Conservation (phyloP, 2,888 invertebrate genomes). For the Pseudococcus longispinus region DNA sequence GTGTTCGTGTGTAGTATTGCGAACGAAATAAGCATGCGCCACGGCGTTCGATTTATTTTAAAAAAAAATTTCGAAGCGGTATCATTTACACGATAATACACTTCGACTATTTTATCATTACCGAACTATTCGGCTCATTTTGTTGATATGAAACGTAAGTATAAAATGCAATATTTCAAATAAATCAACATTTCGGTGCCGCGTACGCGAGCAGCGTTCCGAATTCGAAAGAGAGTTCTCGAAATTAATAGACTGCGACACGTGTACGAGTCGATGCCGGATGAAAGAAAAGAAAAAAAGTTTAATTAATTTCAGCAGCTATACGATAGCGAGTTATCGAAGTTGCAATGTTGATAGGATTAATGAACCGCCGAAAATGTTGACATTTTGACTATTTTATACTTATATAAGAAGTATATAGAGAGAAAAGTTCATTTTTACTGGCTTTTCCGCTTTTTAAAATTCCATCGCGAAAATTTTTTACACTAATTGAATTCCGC, state of each 20-base stretch:
- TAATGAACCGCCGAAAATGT: conserved; percentile 29
- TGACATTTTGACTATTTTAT: conserved; percentile 31
- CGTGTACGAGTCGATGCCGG: conserved; percentile 15
- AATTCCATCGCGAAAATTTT: not conserved
- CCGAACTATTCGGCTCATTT: conserved; percentile 1
- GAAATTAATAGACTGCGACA: conserved; percentile 24
- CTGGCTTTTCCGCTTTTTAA: not conserved
- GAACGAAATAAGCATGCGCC: not conserved
- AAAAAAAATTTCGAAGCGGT: not conserved
- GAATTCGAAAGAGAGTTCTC: not conserved
- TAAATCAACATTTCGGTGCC: not conserved
- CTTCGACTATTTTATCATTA: conserved; percentile 26
- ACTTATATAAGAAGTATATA: not conserved
- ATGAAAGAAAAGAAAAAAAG: conserved; percentile 1
- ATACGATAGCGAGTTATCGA: conserved; percentile 12
- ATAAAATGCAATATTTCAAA: not conserved
- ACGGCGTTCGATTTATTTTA: conserved; percentile 36
- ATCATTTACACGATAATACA: conserved; percentile 37
- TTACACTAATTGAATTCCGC: not conserved
- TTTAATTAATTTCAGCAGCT: conserved; percentile 28
- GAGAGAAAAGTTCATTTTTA: not conserved
- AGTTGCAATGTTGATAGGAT: conserved; percentile 23
- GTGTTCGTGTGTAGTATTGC: not conserved
- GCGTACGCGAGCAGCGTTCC: not conserved
- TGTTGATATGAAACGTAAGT: not conserved